Evolutionary conservation across 2,113 vertebrate genomes (phyloP), one percentile per base, ranked within the genome.

Genomic region (Grammomys surdaster): DNA sequence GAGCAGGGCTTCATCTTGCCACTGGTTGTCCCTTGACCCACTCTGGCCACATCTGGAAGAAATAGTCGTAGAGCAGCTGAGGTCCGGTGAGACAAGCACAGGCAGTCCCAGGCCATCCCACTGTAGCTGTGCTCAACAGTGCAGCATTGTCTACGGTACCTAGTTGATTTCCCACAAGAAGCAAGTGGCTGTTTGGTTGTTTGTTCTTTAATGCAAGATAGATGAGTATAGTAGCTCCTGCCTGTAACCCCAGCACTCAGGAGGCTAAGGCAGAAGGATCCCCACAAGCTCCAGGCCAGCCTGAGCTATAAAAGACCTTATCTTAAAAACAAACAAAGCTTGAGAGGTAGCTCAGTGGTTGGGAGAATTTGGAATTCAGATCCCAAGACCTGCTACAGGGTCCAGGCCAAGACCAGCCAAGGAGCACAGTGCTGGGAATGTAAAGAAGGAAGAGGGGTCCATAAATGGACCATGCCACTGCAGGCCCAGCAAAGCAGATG

Each of bases 1-100:
- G 95, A 73, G 92, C 90, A 91, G 88, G 24, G 90, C 88, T 51
- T 95, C 67, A 69, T 69, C 80, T 88, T 80, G 84, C 65, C 33
- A 72, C 4, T 73, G 36, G 46, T 91, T 86, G 7, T 92, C 78
- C 9, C 0, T 7, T 51, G 54, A 86, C 65, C 76, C 76, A 3
- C 48, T 95, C 51, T 89, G 33, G 16, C 88, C 70, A 63, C 73
- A 90, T 63, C 40, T 90, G 72, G 56, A 89, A 70, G 51, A 58
- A 28, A 20, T n/a, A 89, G 65, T 28, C 9, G 14, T 31, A 40
- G 78, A 96, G 24, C 90, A 84, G 58, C 90, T 43, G 0, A 0
- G 0, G 90, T 95, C 92, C 46, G 2, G 0, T 24, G 17, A 9
- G 19, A 36, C 5, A 0, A 94, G 82, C 72, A 56, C 81, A 85